A percentile compares a stretch with the other conserved stretches of the same genome.
These are phyloP conservation scores for Cerastis rubricosa DNA, from an alignment of 2,888 invertebrate genomes.

Conservation along the genomic window DNA sequence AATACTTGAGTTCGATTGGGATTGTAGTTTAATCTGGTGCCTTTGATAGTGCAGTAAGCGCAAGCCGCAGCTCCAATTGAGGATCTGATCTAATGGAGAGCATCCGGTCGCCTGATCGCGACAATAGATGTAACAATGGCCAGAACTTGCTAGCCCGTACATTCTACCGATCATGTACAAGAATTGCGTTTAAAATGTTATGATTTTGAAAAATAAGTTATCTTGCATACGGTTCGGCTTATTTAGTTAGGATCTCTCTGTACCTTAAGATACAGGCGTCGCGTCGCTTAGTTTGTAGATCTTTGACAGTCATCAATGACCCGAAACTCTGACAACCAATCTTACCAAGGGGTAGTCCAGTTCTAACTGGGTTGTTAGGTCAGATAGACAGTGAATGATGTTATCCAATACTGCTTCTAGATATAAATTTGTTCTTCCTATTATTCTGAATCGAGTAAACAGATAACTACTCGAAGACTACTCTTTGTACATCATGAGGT, in stretches of 20 bases:
- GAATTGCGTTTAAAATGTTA: slow-evolving; percentile 1
- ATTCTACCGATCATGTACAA: slow-evolving; percentile 8
- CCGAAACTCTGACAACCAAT: no score
- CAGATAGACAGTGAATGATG: no score
- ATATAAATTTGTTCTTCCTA: no score
- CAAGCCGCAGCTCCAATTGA: slow-evolving; percentile 46
- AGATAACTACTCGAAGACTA: no score
- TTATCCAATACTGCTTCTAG: no score
- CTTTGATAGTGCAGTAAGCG: slow-evolving; percentile 40
- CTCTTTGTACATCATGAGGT: no score
- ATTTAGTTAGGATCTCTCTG: not conserved
- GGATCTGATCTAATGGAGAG: slow-evolving; percentile 34
- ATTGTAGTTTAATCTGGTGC: slow-evolving; percentile 38
- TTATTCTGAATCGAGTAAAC: no score
- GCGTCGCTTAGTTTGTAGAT: no score
- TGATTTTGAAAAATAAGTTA: no score
- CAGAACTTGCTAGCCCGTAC: slow-evolving; percentile 20
- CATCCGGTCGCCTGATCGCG: slow-evolving; percentile 35
- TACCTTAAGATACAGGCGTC: not conserved
- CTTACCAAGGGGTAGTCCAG: no score
- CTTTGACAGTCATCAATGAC: no score
- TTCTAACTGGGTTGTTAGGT: no score
- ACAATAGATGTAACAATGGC: slow-evolving; percentile 35
- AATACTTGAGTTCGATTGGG: slow-evolving; percentile 1
- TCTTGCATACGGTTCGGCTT: not conserved